phyloP scores from a whole-genome alignment of 2,797 vertebrate species.

The Lepus oiostolus region DNA sequence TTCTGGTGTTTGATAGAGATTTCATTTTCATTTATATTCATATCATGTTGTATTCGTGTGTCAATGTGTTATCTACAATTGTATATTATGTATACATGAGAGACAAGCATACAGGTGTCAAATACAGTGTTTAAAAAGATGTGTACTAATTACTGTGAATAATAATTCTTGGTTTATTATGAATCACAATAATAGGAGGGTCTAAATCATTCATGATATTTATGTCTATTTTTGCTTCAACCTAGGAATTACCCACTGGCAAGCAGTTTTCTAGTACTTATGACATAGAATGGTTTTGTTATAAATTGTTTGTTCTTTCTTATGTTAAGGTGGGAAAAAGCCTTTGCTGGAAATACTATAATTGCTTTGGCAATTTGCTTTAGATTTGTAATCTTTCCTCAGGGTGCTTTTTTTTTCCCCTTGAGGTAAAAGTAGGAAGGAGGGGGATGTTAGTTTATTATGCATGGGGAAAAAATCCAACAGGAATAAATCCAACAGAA shows the following conservation, averaged over 20 bases:
- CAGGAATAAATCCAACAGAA: constrained; percentile 30
- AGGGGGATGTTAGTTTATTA: not conserved
- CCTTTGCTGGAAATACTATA: constrained; percentile 12
- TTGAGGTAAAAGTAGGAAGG: constrained; percentile 39
- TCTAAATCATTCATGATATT: constrained; percentile 8
- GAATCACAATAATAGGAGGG: not conserved
- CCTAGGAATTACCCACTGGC: not conserved
- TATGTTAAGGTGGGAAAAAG: constrained; percentile 13
- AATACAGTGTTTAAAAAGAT: constrained; percentile 24
- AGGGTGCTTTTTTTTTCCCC: not conserved
- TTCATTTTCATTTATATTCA: not conserved
- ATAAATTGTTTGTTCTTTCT: constrained; percentile 39
- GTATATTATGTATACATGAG: not conserved
- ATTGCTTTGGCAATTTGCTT: constrained; percentile 57
- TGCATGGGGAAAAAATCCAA: not conserved
- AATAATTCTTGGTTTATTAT: constrained; percentile 55
- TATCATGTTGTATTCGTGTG: not conserved
- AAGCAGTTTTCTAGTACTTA: constrained; percentile 17
- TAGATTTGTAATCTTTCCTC: constrained; percentile 44
- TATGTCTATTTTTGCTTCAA: constrained; percentile 47
- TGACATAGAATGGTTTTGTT: not conserved
- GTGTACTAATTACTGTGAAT: not conserved
- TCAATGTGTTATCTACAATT: not conserved
- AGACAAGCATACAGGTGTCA: not conserved
- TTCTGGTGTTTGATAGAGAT: not conserved